These are phyloP conservation scores for Hyperoodon ampullatus DNA, from an alignment of 2,113 vertebrate genomes.

Conservation along the genomic window DNA sequence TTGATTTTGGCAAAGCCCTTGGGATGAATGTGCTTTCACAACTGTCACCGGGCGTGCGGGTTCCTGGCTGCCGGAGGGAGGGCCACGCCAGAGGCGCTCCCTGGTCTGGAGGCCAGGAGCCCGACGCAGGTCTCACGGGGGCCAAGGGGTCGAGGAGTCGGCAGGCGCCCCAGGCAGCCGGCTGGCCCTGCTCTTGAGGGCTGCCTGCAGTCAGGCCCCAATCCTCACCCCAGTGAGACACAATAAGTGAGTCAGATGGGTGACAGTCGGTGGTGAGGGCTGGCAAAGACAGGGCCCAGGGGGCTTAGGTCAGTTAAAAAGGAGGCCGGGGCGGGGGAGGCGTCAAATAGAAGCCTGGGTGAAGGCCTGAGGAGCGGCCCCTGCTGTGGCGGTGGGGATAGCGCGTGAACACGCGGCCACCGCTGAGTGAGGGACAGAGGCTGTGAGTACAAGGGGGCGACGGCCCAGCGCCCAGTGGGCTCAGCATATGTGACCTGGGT, in stretches of 20 bases:
- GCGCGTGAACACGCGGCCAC: background rate
- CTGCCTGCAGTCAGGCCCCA: background rate
- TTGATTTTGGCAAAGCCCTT: background rate
- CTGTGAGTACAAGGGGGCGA: too few relatives aligned
- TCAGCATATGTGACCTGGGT: too few relatives aligned
- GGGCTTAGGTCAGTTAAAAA: background rate
- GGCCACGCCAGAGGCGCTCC: background rate
- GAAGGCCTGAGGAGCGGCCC: background rate
- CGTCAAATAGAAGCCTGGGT: background rate
- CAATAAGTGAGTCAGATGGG: background rate
- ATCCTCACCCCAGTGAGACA: background rate
- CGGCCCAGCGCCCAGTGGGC: accelerated
- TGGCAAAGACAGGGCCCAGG: background rate
- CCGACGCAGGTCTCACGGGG: accelerated
- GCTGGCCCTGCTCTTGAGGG: background rate
- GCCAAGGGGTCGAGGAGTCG: too few relatives aligned
- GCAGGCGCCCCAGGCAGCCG: background rate
- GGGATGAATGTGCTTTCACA: background rate
- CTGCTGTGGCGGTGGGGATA: background rate
- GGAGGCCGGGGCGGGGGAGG: background rate
- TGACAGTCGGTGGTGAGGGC: background rate
- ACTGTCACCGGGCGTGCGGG: background rate
- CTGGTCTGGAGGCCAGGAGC: background rate
- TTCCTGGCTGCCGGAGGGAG: background rate
- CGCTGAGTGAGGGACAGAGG: background rate